These are phyloP conservation scores for Ectemnius lituratus DNA, from an alignment of 2,888 invertebrate genomes.

Conservation along the genomic window DNA sequence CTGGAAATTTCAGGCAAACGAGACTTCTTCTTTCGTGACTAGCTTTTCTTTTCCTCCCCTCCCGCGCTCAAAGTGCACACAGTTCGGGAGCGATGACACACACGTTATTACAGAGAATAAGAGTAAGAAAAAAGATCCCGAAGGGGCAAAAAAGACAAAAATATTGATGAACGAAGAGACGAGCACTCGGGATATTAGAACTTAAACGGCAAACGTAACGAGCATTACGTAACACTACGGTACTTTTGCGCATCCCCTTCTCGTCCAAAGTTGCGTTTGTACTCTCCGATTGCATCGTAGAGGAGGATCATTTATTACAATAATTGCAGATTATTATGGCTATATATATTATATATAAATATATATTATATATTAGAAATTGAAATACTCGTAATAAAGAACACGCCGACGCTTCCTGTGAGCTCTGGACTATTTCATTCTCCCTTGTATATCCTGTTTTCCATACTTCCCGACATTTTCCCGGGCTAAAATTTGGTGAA, in stretches of 20 bases:
- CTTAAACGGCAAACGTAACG: conserved; percentile 37
- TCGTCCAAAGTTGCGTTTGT: conserved; percentile 61
- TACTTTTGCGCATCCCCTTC: conserved; percentile 51
- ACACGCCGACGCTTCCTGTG: conserved; percentile 73
- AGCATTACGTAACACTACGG: conserved; percentile 51
- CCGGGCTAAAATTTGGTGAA: too few relatives aligned
- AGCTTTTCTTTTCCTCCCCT: conserved; percentile 30
- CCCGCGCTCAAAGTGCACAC: conserved; percentile 39
- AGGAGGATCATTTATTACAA: conserved; percentile 71
- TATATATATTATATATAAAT: conserved; percentile 73
- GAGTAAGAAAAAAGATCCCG: not conserved
- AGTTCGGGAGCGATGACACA: conserved; percentile 24
- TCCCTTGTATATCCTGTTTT: not conserved
- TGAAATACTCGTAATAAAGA: conserved; percentile 77
- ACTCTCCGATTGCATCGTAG: conserved; percentile 65
- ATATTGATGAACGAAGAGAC: conserved; percentile 15
- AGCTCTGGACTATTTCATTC: conserved; percentile 43
- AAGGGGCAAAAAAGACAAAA: conserved; percentile 1
- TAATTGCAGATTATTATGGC: conserved; percentile 75
- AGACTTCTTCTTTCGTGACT: conserved; percentile 43
- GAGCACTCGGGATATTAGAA: conserved; percentile 14
- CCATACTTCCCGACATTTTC: too few relatives aligned
- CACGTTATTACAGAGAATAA: conserved; percentile 18
- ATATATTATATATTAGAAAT: conserved; percentile 76
- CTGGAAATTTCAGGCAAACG: conserved; percentile 50